These are phyloP conservation scores for Leptobrachium ailaonicum DNA, from an alignment of 2,113 vertebrate genomes.

Conservation along the genomic window DNA sequence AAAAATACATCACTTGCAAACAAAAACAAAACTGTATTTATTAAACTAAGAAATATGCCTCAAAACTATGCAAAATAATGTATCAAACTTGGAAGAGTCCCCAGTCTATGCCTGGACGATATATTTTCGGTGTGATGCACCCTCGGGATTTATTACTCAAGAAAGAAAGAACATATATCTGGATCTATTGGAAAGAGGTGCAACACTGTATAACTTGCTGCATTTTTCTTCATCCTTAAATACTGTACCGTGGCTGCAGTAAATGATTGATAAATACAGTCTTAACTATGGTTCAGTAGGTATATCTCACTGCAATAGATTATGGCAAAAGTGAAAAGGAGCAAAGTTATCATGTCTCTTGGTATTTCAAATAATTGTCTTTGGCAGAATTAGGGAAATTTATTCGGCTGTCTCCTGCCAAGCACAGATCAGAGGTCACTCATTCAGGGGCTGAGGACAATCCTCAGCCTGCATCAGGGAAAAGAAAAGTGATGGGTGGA, in stretches of 20 bases:
- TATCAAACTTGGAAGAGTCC: slow-evolving; percentile 27
- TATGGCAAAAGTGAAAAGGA: slow-evolving; percentile 19
- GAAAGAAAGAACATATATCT: slow-evolving; percentile 14
- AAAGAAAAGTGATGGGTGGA: slow-evolving; percentile 11
- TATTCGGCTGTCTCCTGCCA: slow-evolving; percentile 37
- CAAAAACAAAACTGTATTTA: slow-evolving; percentile 2
- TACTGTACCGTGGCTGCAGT: slow-evolving; percentile 5
- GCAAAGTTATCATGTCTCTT: slow-evolving; percentile 25
- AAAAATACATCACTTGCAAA: slow-evolving; percentile 10
- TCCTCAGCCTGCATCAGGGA: slow-evolving; percentile 16
- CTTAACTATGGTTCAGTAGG: slow-evolving; percentile 18
- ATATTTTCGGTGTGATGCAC: slow-evolving; percentile 19
- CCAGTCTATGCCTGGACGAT: slow-evolving; percentile 2
- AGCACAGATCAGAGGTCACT: slow-evolving; percentile 34
- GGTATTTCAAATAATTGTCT: slow-evolving; percentile 26
- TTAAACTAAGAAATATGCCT: slow-evolving; percentile 24
- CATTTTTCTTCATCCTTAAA: slow-evolving; percentile 5
- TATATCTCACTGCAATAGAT: slow-evolving; percentile 16
- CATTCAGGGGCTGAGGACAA: slow-evolving; percentile 28
- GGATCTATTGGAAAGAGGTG: slow-evolving; percentile 12
- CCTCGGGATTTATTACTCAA: slow-evolving; percentile 14
- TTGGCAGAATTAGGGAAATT: slow-evolving; percentile 41
- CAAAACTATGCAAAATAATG: slow-evolving; percentile 21
- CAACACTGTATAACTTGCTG: background rate
- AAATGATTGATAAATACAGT: slow-evolving; percentile 25